Conservation (phyloP, 92 coral and sea anemone genomes). For the Palythoa heliodiscus region DNA sequence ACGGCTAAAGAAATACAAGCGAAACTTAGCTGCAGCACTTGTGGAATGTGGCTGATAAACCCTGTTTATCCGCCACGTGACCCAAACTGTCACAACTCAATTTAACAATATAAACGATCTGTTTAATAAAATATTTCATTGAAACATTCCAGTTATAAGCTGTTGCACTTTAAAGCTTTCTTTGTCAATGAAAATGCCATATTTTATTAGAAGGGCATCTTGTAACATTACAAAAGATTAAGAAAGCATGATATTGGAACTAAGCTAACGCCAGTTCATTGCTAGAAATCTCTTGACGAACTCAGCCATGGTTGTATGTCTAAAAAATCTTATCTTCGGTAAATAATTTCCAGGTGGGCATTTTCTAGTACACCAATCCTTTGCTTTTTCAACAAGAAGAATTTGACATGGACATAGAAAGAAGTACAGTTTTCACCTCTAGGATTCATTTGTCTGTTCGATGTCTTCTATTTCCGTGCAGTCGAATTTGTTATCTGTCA, state of each 20-base stretch:
- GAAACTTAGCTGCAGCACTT: no score
- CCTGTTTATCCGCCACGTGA: not conserved
- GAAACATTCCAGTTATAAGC: not conserved
- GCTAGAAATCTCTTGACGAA: no score
- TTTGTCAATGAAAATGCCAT: not conserved
- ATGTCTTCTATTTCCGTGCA: slow-evolving; percentile 10
- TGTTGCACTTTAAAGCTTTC: not conserved
- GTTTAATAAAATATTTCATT: not conserved
- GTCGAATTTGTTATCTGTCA: slow-evolving; percentile 3
- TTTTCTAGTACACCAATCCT: not conserved
- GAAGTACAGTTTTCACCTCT: not conserved
- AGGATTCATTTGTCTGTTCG: not conserved
- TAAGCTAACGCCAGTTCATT: not conserved
- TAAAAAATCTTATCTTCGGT: not conserved
- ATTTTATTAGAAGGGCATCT: not conserved
- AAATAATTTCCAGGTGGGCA: not conserved
- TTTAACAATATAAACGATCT: not conserved
- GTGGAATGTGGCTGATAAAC: no score
- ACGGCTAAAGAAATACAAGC: no score
- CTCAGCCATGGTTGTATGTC: no score
- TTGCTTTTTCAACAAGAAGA: not conserved
- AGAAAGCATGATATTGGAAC: not conserved
- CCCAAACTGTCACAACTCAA: not conserved
- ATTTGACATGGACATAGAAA: not conserved
- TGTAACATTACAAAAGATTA: not conserved